phyloP scores from a whole-genome alignment of 2,797 vertebrate genomes.

The Pterois miles region DNA sequence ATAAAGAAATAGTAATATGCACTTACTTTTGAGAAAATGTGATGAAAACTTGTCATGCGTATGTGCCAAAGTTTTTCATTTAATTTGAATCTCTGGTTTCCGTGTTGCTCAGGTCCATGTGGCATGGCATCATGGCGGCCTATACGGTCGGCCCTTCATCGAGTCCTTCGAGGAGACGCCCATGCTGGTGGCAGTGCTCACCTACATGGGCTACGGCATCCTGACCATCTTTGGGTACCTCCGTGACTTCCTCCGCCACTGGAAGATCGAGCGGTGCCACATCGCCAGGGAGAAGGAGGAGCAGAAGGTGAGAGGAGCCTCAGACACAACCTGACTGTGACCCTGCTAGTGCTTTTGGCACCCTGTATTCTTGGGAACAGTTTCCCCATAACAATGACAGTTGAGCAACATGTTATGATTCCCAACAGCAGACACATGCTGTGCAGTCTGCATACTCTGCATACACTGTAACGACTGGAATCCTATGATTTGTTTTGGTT shows the following conservation, averaged over 20 bases:
- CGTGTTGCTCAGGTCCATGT: conserved; percentile 18
- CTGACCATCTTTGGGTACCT: conserved; percentile 95
- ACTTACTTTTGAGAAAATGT: not conserved
- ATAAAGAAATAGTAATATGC: not conserved
- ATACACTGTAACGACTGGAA: not conserved
- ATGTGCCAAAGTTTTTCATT: not conserved
- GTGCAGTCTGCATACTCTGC: not conserved
- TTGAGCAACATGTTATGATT: not conserved
- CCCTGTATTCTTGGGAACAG: not conserved
- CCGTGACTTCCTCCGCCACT: conserved; percentile 92
- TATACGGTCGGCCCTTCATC: conserved; percentile 89
- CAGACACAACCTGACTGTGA: not conserved
- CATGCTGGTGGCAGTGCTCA: conserved; percentile 94
- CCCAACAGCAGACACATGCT: not conserved
- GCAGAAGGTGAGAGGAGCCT: conserved; percentile 84
- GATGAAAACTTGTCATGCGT: not conserved
- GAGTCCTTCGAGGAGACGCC: conserved; percentile 95
- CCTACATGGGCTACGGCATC: conserved; percentile 94
- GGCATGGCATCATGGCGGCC: conserved; percentile 35
- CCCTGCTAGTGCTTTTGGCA: not conserved
- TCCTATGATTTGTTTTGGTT: conserved; percentile 4
- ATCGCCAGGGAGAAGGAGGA: conserved; percentile 91
- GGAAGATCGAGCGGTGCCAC: conserved; percentile 93
- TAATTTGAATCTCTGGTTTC: not conserved
- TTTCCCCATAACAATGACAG: not conserved